Evolutionary conservation across 2,888 invertebrate species (phyloP).

Genomic region (Zele albiditarsus): DNA sequence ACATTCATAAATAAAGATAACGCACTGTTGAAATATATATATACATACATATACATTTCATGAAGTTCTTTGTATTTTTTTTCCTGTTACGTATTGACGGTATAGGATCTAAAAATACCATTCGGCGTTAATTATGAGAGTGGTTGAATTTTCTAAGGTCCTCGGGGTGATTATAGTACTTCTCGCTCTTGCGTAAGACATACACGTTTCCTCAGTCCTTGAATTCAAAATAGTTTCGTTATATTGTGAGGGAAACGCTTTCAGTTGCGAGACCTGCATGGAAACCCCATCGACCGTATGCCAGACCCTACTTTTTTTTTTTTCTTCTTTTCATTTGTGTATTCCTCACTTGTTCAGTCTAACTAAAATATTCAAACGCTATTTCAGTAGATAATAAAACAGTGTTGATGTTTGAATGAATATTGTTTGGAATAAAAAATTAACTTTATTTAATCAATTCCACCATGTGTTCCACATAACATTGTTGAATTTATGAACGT

Average conservation of each 20-base stretch:
- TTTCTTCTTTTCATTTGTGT: conserved; percentile 1
- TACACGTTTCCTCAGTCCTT: conserved; percentile 51
- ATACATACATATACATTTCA: neutral
- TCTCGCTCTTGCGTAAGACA: conserved; percentile 26
- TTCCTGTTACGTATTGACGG: neutral
- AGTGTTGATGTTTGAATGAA: conserved; percentile 2
- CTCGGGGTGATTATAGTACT: conserved; percentile 42
- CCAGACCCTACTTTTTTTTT: neutral
- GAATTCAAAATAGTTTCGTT: conserved; percentile 61
- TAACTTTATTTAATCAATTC: conserved; percentile 11
- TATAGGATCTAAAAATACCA: neutral
- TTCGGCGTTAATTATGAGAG: neutral
- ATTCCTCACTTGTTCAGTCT: neutral
- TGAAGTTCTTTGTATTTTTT: neutral
- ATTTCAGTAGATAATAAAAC: conserved; percentile 4
- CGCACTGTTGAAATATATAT: neutral
- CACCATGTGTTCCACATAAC: neutral
- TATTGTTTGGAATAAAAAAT: conserved; percentile 2
- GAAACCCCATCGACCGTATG: conserved; percentile 38
- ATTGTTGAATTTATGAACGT: conserved; percentile 1
- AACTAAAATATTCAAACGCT: neutral
- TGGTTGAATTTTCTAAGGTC: conserved; percentile 40
- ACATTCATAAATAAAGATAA: neutral
- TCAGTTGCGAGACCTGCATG: conserved; percentile 57
- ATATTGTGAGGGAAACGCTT: conserved; percentile 40